Base-by-base conservation (phyloP, 2,888 invertebrate genomes). In the Nesidiocoris tenuis region DNA sequence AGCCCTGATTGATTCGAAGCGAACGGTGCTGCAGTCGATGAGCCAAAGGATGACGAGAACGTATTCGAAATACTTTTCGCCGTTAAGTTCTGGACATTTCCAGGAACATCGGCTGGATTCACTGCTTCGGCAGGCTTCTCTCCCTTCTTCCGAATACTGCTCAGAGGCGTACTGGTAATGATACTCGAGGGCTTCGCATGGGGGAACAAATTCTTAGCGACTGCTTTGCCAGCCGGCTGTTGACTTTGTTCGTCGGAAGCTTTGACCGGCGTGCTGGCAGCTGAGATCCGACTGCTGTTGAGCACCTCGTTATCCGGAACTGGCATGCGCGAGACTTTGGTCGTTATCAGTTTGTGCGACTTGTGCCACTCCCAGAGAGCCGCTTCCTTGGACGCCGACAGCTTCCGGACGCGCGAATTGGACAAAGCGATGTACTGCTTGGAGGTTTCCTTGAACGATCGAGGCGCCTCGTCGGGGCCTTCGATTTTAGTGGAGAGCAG, bases 401-500 rank as follows among this genome's bases (percentile, higher is more conserved):
- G 19, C n/a, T 22, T 24, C 54, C 63, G 70, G 12, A 39, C 39
- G 22, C 61, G 65, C 9, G 72, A 74, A 23, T 76, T 78, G 12
- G 76, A 54, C 56, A 78, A 57, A 23, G 74, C 65, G 18, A 76
- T 78, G 66, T 78, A 78, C 39, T 76, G 74, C 17, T 61, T 67
- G 19, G 76, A 63, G 19, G 74, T 65, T 19, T 78, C 76, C 68
- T 74, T 76, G 23, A 70, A 70, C 16, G 74, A 75, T 16, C 18
- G 56, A 19, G 24, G 64, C n/a, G 22, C 24, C 21, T 71, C 61
- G 25, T 67, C 61, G 39, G 39, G 56, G 39, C 74, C 74, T 12
- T 61, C 76, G 7, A 81, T 61, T 18, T 76, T 79, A 21, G 80
- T 75, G 22, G 80, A 78, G 0, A 82, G 78, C 24, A 82, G 65